phyloP scores from a whole-genome alignment of 2,888 invertebrate genomes.

The Taphrorychus bicolor region DNA sequence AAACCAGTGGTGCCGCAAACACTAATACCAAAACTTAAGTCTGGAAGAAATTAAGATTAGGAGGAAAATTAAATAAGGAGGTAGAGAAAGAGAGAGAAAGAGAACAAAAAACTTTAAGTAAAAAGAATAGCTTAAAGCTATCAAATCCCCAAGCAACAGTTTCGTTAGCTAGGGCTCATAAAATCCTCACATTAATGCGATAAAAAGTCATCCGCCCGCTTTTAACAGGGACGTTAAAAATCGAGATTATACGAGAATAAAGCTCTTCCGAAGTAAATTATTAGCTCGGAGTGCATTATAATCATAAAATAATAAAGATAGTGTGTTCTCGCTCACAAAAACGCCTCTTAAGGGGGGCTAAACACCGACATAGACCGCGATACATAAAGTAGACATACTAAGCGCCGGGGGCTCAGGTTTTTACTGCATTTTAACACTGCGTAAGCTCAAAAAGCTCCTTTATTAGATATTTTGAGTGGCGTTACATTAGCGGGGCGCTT shows the following conservation, averaged over 20 bases:
- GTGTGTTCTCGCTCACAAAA: conserved; percentile 50
- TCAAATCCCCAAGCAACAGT: conserved; percentile 37
- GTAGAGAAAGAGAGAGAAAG: no score
- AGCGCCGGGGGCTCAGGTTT: conserved; percentile 56
- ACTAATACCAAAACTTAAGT: no score
- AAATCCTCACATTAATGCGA: conserved; percentile 37
- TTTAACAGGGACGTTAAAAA: conserved; percentile 41
- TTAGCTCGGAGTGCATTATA: conserved; percentile 51
- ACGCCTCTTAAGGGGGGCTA: conserved; percentile 46
- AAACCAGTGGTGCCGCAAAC: no score
- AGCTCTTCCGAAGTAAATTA: conserved; percentile 45
- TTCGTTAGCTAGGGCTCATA: conserved; percentile 25
- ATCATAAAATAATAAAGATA: conserved; percentile 58
- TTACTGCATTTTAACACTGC: conserved; percentile 59
- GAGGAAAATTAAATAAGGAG: no score
- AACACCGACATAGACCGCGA: conserved; percentile 52
- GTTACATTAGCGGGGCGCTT: conserved; percentile 50
- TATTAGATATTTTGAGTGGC: conserved; percentile 57
- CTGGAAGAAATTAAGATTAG: no score
- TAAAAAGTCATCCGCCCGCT: conserved; percentile 35
- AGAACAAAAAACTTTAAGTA: not conserved
- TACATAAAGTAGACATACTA: conserved; percentile 52
- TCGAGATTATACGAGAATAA: conserved; percentile 37
- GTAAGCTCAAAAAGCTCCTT: conserved; percentile 57
- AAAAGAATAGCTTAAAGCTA: not conserved